phyloP scores from a whole-genome alignment of 2,113 vertebrate genomes.

The Sphaerodactylus townsendi region DNA sequence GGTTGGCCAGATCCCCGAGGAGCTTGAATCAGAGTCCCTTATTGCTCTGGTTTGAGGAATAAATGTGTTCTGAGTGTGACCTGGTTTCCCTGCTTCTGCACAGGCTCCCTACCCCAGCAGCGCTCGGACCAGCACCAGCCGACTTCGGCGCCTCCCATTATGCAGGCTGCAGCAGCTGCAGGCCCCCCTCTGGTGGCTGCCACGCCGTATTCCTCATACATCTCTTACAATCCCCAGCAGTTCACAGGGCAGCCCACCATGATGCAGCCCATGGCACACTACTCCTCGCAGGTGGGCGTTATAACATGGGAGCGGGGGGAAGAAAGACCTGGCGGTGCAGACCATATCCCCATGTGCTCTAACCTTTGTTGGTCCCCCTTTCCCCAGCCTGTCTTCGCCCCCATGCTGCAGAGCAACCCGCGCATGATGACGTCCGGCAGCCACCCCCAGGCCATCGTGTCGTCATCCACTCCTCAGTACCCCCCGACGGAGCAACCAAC shows the following conservation, averaged over 20 bases:
- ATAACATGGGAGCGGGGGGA: too few relatives aligned
- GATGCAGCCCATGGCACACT: conserved; percentile 88
- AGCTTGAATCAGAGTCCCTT: too few relatives aligned
- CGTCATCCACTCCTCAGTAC: conserved; percentile 86
- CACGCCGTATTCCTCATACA: conserved; percentile 87
- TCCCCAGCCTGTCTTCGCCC: conserved; percentile 65
- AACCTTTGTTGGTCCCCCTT: background rate
- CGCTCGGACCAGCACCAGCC: conserved; percentile 85
- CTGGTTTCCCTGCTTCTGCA: background rate
- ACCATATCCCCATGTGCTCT: background rate
- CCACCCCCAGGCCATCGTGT: conserved; percentile 86
- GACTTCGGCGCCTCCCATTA: conserved; percentile 80
- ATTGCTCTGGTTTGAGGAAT: too few relatives aligned
- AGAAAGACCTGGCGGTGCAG: background rate
- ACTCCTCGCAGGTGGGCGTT: conserved; percentile 83
- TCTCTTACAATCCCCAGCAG: conserved; percentile 89
- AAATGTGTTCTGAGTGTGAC: too few relatives aligned
- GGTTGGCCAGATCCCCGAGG: too few relatives aligned
- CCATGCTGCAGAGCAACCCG: conserved; percentile 87
- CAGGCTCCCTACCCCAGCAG: conserved; percentile 81
- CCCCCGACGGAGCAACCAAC: conserved; percentile 83
- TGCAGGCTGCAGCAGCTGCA: conserved; percentile 85
- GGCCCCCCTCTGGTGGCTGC: conserved; percentile 87
- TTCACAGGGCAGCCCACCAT: conserved; percentile 86
- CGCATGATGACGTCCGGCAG: conserved; percentile 86